These are phyloP conservation scores for Hydrochoerus hydrochaeris DNA, from an alignment of 2,113 vertebrate species.

Conservation along the genomic window DNA sequence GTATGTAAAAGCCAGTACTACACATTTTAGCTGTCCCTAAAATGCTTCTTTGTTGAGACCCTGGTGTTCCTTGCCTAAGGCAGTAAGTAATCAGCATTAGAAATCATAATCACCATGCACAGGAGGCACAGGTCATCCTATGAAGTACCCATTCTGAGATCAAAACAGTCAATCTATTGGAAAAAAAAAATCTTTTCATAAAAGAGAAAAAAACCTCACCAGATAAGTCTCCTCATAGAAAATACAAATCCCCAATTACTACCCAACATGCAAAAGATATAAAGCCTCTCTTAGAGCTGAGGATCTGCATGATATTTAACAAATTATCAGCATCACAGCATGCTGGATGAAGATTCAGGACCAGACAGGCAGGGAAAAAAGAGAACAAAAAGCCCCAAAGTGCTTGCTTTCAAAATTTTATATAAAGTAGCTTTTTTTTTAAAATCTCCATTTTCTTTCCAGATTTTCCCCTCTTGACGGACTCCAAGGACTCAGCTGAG, in stretches of 20 bases:
- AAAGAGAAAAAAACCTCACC: slow-evolving; percentile 79
- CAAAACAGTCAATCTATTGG: slow-evolving; percentile 19
- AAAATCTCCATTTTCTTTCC: slow-evolving; percentile 65
- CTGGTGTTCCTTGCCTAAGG: slow-evolving; percentile 44
- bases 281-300: slow-evolving; percentile 79
- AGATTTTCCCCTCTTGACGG: slow-evolving; percentile 48
- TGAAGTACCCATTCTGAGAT: slow-evolving; percentile 63
- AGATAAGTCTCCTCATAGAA: slow-evolving; percentile 84
- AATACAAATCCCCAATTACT: slow-evolving; percentile 87
- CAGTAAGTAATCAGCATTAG: slow-evolving; percentile 61
- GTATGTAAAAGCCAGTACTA: not conserved
- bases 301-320: slow-evolving; percentile 83
- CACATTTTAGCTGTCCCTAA: slow-evolving; percentile 24
- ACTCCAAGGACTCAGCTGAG: slow-evolving; percentile 65
- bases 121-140: not conserved
- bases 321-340: slow-evolving; percentile 85
- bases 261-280: slow-evolving; percentile 84
- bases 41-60: slow-evolving; percentile 6
- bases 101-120: slow-evolving; percentile 60
- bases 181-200: slow-evolving; percentile 60
- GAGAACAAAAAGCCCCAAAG: slow-evolving; percentile 74
- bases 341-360: slow-evolving; percentile 78
- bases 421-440: slow-evolving; percentile 56
- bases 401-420: slow-evolving; percentile 66
- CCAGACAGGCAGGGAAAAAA: slow-evolving; percentile 78